phyloP scores from a whole-genome alignment of 2,797 vertebrate genomes.

The Tapirus indicus region DNA sequence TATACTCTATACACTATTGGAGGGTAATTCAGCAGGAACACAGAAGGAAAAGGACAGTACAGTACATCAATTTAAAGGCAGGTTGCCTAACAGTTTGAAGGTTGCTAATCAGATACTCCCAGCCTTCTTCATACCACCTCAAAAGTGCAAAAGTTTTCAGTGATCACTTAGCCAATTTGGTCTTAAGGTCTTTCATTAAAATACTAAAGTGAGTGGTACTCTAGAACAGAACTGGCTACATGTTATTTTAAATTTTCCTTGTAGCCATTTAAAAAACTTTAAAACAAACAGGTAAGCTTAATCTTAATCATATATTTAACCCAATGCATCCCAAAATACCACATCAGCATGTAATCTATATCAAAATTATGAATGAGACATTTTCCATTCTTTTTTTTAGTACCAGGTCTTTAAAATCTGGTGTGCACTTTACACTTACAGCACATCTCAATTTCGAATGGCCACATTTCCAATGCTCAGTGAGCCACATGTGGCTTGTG shows the following conservation, averaged over 20 bases:
- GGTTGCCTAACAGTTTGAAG: background rate
- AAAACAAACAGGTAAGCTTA: background rate
- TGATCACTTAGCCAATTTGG: background rate
- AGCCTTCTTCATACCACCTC: background rate
- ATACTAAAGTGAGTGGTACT: background rate
- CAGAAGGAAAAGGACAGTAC: conserved; percentile 18
- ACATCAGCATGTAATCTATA: background rate
- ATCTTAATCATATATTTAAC: background rate
- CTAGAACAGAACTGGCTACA: background rate
- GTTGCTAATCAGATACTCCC: background rate
- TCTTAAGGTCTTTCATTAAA: conserved; percentile 13
- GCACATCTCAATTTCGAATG: background rate
- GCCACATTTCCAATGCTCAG: background rate
- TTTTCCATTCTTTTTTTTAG: background rate
- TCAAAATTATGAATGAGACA: conserved; percentile 12
- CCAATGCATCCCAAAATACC: background rate
- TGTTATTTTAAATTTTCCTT: background rate
- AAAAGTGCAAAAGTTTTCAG: conserved; percentile 9
- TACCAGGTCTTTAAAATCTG: conserved; percentile 1
- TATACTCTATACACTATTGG: conserved; percentile 29
- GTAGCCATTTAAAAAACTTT: background rate
- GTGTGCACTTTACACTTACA: background rate
- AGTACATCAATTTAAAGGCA: conserved; percentile 28
- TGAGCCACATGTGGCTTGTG: background rate
- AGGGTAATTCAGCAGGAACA: conserved; percentile 35